Evolutionary conservation across 1,140 invertebrate species (phyloP).

Genomic region (Lepidurus arcticus): DNA sequence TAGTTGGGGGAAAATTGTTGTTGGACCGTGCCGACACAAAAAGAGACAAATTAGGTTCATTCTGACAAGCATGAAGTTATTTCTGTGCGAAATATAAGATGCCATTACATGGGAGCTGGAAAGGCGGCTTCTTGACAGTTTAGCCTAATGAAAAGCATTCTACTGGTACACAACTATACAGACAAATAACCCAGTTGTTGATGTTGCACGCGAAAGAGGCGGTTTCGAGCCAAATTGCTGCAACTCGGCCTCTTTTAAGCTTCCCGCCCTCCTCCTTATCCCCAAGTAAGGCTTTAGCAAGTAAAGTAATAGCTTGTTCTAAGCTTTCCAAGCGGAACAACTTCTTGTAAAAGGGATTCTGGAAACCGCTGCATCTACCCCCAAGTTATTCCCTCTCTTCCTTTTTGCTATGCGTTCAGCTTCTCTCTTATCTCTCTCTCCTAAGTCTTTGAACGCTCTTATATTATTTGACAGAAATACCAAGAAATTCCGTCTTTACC

Average conservation of each 20-base stretch:
- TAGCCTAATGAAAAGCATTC: neutral
- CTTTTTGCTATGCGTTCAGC: neutral
- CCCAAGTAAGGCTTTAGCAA: conserved; percentile 4
- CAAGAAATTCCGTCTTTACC: neutral
- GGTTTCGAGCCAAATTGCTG: neutral
- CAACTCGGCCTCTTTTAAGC: conserved; percentile 6
- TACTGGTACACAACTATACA: neutral
- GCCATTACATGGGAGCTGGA: neutral
- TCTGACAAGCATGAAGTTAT: conserved; percentile 15
- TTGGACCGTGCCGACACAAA: neutral
- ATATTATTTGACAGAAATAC: conserved; percentile 13
- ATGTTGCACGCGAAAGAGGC: neutral
- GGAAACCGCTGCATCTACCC: neutral
- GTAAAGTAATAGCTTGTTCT: conserved; percentile 22
- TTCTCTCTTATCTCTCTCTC: neutral
- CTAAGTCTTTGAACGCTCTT: neutral
- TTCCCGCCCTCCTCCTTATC: neutral
- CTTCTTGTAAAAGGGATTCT: neutral
- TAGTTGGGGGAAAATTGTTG: neutral
- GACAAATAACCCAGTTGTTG: neutral
- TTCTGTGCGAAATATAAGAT: neutral
- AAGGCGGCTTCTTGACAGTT: neutral
- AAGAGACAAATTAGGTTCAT: conserved; percentile 12
- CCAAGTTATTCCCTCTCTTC: neutral
- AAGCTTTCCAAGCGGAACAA: neutral